Conservation (phyloP, 2,888 invertebrate species). For the Hydraecia micacea region DNA sequence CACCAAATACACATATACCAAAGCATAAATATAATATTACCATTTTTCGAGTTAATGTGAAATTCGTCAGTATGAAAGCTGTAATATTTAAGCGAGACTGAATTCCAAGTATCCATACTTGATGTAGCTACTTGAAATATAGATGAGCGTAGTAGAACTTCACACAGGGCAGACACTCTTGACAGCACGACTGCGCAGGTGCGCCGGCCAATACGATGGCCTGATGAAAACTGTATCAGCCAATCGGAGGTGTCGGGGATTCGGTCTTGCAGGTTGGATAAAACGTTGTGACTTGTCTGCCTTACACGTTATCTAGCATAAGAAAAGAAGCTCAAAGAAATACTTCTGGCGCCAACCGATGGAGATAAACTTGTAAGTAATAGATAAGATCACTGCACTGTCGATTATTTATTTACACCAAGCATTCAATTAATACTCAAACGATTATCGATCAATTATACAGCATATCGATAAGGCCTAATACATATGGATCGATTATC, state of each 20-base stretch:
- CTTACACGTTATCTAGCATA: constrained; percentile 4
- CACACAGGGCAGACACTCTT: constrained; percentile 11
- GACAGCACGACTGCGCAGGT: constrained; percentile 41
- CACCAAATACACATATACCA: not conserved
- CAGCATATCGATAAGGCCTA: constrained; percentile 43
- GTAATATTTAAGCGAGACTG: constrained; percentile 17
- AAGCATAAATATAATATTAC: not conserved
- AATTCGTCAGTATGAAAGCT: constrained; percentile 14
- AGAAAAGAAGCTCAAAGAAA: constrained; percentile 8
- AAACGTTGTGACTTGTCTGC: not conserved
- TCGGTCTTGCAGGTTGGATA: not conserved
- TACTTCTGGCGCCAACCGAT: not conserved
- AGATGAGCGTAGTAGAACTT: constrained; percentile 37
- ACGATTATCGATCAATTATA: constrained; percentile 49
- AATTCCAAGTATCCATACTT: constrained; percentile 31
- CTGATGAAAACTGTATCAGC: constrained; percentile 11
- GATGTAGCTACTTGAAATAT: constrained; percentile 32
- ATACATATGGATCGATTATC: constrained; percentile 49
- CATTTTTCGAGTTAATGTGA: not conserved
- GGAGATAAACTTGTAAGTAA: constrained; percentile 10
- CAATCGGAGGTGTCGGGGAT: constrained; percentile 8
- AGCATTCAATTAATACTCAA: constrained; percentile 40
- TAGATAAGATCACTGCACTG: constrained; percentile 13
- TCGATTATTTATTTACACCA: constrained; percentile 22
- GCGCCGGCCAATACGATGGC: constrained; percentile 26